phyloP scores from a whole-genome alignment of 2,797 vertebrate species.

The Macropus fuliginosus region DNA sequence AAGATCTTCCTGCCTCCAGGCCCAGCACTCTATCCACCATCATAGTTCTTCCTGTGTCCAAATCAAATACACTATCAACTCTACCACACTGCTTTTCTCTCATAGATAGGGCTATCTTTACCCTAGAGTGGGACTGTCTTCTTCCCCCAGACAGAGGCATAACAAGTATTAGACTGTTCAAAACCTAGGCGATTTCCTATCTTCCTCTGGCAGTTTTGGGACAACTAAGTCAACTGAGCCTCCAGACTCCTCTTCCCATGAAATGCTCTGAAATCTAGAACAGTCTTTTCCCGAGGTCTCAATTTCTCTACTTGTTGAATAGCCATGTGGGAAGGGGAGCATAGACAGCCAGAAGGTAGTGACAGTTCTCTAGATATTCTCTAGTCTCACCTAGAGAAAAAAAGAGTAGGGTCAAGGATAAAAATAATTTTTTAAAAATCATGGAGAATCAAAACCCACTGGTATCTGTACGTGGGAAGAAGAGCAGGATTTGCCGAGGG shows the following conservation, averaged over 20 bases:
- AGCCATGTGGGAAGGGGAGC: background rate
- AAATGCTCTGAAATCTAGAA: background rate
- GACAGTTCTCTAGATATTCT: background rate
- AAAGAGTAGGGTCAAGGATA: background rate
- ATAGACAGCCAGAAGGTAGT: background rate
- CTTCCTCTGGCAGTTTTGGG: constrained; percentile 75
- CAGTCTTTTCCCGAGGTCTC: background rate
- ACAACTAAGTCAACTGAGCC: background rate
- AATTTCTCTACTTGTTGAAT: background rate
- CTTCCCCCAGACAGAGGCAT: background rate
- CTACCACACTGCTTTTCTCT: background rate
- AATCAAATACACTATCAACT: background rate
- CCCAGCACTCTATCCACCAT: background rate
- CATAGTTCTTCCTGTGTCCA: background rate
- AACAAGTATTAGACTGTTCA: constrained; percentile 61
- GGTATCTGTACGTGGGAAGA: background rate
- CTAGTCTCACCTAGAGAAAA: background rate
- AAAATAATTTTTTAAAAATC: background rate
- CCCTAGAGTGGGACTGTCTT: background rate
- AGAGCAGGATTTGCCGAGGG: background rate
- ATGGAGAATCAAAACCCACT: background rate
- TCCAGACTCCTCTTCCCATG: background rate
- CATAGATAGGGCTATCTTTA: background rate
- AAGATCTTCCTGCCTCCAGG: background rate
- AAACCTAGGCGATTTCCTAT: constrained; percentile 47